Base-by-base conservation (phyloP, 2,888 invertebrate species). In the Leucophenga maculata region DNA sequence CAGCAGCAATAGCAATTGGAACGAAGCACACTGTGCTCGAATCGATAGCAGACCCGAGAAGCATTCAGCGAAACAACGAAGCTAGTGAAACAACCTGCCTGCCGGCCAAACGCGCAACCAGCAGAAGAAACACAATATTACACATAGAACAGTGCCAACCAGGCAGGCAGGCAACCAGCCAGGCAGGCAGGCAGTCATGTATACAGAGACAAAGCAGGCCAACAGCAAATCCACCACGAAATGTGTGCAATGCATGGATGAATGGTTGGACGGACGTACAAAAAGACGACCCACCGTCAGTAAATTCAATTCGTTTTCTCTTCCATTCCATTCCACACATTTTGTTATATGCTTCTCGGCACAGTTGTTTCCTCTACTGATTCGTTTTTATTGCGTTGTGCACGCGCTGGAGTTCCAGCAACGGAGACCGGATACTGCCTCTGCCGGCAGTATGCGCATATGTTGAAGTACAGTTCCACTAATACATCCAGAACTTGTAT, bases 121-220 rank as follows among this genome's bases (percentile, higher is more conserved):
- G 39, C 26, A 14, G 57, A 44, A 60, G 16, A 16, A 31, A 44
- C 22, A 50, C 31, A 46, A 69, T 18, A 67, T 71, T 67, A 69
- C 69, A 67, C 70, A 69, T 71, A 68, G 69, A 71, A 46, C 52
- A 59, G 59, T 57, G 60, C 69, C 72, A 68, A 48, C 60, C 68
- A 50, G n/a, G 55, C 70, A 70, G 72, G 70, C 72, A 70, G 70
- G 74, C 57, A 48, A 64, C 57, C 8, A 16, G 22, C 13, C 66
- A 66, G 55, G 18, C 32, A 66, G 9, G 16, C 31, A 50, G 16
- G 31, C 54, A 32, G 14, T 11, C 22, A 50, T 39, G 31, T 31
- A 32, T 14, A 22, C 9, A 50, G 65, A 57, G 65, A 71, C 57
- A 59, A 67, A 68, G 68, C 52, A 64, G 57, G 57, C 48, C 46